Conservation (phyloP, 2,113 vertebrate species). For the Dipodomys spectabilis region DNA sequence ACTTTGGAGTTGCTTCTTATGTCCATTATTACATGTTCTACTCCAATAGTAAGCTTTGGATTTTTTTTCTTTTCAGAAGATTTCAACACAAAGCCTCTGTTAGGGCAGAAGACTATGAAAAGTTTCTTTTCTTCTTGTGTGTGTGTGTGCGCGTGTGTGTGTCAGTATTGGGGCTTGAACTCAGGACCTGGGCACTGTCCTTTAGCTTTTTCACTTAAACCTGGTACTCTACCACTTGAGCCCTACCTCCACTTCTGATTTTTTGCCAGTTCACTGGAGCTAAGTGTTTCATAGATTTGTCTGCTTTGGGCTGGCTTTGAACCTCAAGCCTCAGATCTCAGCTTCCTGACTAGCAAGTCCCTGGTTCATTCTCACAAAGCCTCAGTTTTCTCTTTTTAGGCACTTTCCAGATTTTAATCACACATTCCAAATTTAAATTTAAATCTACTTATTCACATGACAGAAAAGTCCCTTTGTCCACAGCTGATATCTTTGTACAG, state of each 20-base stretch:
- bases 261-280: too few relatives aligned
- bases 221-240: too few relatives aligned
- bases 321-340: too few relatives aligned
- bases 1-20: neutral
- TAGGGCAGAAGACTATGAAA: neutral
- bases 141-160: too few relatives aligned
- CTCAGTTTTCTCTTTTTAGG: slow-evolving; percentile 76
- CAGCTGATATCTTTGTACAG: neutral
- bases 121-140: neutral
- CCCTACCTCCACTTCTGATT: too few relatives aligned
- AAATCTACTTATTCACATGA: neutral
- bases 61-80: neutral
- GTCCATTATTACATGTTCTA: neutral
- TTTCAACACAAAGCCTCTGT: neutral
- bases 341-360: too few relatives aligned
- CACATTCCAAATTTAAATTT: neutral
- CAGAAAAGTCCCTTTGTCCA: neutral
- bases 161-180: too few relatives aligned
- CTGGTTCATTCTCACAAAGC: neutral
- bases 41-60: neutral
- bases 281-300: too few relatives aligned
- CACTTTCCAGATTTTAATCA: slow-evolving; percentile 72
- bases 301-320: too few relatives aligned
- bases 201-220: too few relatives aligned
- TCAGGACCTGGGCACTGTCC: too few relatives aligned